Base-by-base conservation (phyloP, 2,888 invertebrate species). In the Cataglyphis livida region DNA sequence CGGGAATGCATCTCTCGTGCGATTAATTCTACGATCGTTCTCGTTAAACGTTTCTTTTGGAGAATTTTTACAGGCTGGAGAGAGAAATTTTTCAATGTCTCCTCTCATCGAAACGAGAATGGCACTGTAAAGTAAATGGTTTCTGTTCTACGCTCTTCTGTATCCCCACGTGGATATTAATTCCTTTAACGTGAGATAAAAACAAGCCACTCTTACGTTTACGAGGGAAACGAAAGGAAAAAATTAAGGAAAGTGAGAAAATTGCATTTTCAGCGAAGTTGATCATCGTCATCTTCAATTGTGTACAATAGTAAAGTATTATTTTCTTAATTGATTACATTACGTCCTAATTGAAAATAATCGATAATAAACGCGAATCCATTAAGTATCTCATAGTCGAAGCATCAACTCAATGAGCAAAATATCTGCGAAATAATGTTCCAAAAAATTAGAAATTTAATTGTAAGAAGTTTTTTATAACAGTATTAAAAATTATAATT, bases 21-120 rank as follows among this genome's bases (percentile, higher is more conserved):
- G 64, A 87, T 84, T 74, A 59, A 64, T 71, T 59, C 48, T 62
- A 79, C 32, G 79, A 18, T 82, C 79, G 15, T 51, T 28, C 38
- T 38, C 41, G 82, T 79, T 59, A 59, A 59, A 18, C 3, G 41
- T 10, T 32, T 28, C 12, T 44, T 71, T 44, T 3, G 5, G 10
- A 57, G 38, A 73, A 66, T 62, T 66, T 88, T 57, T 25, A 61
- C 21, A n/a, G 41, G 48, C 3, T 28, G 48, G 10, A n/a, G 66
- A 44, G 44, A 41, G 81, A 9, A 59, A 35, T 66, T 74, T 68
- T 81, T 84, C 54, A 73, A 54, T 51, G 28, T 44, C 35, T 18
- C 25, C 59, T 25, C 35, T 38, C 54, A 18, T 59, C 15, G 21
- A 10, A 6, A 44, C 44, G 21, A 28, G 1, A 28, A 28, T 28